Evolutionary conservation across 2,113 vertebrate species (phyloP), one percentile per base, ranked within the genome.

Genomic region (Vombatus ursinus): DNA sequence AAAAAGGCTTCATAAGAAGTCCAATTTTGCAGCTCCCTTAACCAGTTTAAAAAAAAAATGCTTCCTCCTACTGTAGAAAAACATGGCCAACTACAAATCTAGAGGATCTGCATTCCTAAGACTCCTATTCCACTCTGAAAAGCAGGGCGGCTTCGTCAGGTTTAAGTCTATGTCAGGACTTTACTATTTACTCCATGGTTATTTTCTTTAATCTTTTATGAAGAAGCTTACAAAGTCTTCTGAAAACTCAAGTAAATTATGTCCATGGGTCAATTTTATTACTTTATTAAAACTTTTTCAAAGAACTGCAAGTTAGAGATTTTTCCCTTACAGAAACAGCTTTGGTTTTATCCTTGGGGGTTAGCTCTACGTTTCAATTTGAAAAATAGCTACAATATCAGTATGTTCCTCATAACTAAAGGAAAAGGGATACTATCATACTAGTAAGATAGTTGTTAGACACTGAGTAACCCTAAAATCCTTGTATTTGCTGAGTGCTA

Each of bases 181-280:
- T 91, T 48, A 7, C 47, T 90, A 31, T 61, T 94, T 77, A 84
- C 24, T 84, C 4, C 49, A 52, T 4, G 2, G 31, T 93, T 92
- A 61, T 92, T 94, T 95, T 94, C 77, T 84, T 94, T 50, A 94
- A 92, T 16, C 23, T 90, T 93, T 84, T 57, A 89, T 89, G 57
- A 92, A 95, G 48, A 93, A 47, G 91, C 44, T 52, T 77, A 77
- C 49, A 50, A 95, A 92, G 48, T 53, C 44, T 31, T 96, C 61
- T 61, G n/a, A 96, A 97, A 96, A 92, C 47, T 94, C 51, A 94
- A 50, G 61, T 50, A 93, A 94, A 51, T 54, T 50, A 91, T 44
- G 9, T 90, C 54, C 22, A 57, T 24, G 54, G 61, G 57, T 53
- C 89, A 68, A 50, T 52, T 95, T 94, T 93, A 94, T 52, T 92